Evolutionary conservation across 2,797 vertebrate species (phyloP).

Genomic region (Anableps anableps): DNA sequence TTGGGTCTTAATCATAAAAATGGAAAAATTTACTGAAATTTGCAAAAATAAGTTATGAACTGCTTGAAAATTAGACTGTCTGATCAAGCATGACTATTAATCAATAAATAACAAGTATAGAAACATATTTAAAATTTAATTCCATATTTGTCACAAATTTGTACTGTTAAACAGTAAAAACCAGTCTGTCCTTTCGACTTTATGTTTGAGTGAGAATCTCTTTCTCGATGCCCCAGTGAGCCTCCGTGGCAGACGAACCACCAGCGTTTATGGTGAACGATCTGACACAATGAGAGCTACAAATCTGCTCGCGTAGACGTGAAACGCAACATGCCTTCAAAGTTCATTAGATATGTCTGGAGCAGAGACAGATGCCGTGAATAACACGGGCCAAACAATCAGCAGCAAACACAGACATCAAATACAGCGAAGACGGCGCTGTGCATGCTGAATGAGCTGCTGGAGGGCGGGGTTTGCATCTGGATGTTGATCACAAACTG

Average conservation of each 20-base stretch:
- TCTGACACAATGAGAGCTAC: constrained; percentile 29
- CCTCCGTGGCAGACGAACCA: constrained; percentile 5
- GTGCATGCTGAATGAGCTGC: constrained; percentile 33
- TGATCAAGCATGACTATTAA: background rate
- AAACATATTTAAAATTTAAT: background rate
- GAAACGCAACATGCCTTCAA: constrained; percentile 48
- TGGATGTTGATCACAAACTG: constrained; percentile 15
- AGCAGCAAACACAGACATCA: constrained; percentile 53
- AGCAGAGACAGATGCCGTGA: constrained; percentile 34
- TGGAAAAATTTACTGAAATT: background rate
- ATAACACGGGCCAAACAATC: constrained; percentile 39
- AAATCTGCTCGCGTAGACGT: constrained; percentile 27
- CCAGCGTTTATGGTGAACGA: background rate
- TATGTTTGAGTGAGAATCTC: constrained; percentile 32
- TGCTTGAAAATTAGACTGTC: background rate
- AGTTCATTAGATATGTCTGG: constrained; percentile 60
- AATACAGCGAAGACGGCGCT: background rate
- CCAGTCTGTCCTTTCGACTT: background rate
- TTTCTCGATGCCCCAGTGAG: constrained; percentile 33
- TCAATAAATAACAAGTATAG: background rate
- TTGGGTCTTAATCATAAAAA: background rate
- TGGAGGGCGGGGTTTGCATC: background rate
- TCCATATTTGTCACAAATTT: constrained; percentile 1
- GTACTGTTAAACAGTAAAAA: constrained; percentile 15
- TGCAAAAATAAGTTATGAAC: background rate